Conservation (phyloP, 1,140 invertebrate genomes). For the Cyphomyrmex costatus region DNA sequence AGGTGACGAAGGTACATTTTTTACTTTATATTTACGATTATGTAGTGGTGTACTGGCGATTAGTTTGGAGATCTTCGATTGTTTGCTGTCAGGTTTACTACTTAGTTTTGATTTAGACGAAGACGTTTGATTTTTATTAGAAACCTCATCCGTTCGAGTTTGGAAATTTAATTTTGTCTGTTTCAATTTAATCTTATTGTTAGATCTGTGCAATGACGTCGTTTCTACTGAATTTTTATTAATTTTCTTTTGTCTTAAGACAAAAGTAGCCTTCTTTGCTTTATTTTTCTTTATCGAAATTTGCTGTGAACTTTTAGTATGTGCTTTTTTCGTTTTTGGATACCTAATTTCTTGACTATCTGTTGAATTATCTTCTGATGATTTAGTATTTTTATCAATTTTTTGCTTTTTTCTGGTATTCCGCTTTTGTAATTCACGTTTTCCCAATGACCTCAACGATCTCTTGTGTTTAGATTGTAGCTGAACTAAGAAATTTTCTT, state of each 20-base stretch:
- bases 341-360: neutral
- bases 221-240: neutral
- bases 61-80: neutral
- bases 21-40: neutral
- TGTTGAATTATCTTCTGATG: neutral
- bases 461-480: neutral
- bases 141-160: neutral
- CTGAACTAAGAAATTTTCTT: constrained; percentile 23
- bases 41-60: constrained; percentile 65
- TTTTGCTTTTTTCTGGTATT: neutral
- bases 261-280: neutral
- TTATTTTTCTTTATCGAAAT: neutral
- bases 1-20: neutral
- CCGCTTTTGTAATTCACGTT: neutral
- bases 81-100: neutral
- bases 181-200: constrained; percentile 47
- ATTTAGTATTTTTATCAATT: neutral
- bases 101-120: no score
- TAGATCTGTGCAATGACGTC: neutral
- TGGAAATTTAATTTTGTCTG: constrained; percentile 59
- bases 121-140: neutral
- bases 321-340: neutral
- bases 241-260: neutral
- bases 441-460: neutral
- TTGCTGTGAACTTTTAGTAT: neutral